Percentiles rank a stretch among this genome's conserved stretches.
These are phyloP conservation scores for Pachyrhynchus sulphureomaculatus DNA, from an alignment of 1,140 invertebrate genomes.

Conservation along the genomic window DNA sequence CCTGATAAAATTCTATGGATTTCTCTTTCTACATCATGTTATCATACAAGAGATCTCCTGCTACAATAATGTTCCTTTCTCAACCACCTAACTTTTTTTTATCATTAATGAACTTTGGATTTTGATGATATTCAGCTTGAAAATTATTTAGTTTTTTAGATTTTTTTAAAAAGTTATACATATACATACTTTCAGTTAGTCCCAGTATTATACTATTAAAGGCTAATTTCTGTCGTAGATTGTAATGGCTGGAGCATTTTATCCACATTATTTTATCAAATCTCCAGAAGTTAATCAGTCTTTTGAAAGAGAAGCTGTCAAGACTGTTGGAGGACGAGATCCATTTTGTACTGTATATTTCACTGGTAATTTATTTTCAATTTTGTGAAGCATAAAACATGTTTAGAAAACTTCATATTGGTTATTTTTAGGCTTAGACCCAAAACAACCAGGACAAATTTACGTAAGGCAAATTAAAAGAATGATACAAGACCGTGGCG, in stretches of 20 bases:
- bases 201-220: no score
- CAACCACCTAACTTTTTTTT: no score
- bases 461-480: slow-evolving; percentile 39
- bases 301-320: slow-evolving; percentile 62
- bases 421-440: slow-evolving; percentile 22
- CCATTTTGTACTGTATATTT: slow-evolving; percentile 78
- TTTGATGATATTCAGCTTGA: no score
- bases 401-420: slow-evolving; percentile 36
- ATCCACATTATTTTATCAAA: slow-evolving; percentile 85
- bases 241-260: slow-evolving; percentile 80
- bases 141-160: no score
- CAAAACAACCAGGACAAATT: slow-evolving; percentile 63
- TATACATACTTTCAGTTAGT: no score
- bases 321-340: slow-evolving; percentile 67
- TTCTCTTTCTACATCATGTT: no score
- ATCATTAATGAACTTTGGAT: no score
- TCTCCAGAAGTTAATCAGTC: slow-evolving; percentile 49
- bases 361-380: slow-evolving; percentile 46
- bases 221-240: slow-evolving; percentile 61
- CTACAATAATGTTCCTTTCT: no score
- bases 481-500: slow-evolving; percentile 18
- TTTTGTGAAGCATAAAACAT: slow-evolving; percentile 52
- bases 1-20: no score
- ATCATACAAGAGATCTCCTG: no score
- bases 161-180: no score